phyloP scores from a whole-genome alignment of 2,888 invertebrate genomes.

The Euclidia mi region DNA sequence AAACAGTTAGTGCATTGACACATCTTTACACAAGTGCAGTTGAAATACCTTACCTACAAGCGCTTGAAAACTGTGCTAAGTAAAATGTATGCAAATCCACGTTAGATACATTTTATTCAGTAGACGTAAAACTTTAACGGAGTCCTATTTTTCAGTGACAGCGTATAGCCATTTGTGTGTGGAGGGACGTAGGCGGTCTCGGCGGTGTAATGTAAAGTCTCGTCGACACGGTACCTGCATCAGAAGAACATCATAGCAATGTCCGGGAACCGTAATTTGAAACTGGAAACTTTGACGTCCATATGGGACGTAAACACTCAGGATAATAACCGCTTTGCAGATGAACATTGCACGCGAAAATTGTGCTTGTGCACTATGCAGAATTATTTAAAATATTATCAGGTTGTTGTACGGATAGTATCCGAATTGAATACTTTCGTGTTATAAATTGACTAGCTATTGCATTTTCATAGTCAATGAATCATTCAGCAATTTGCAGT shows the following conservation, averaged over 20 bases:
- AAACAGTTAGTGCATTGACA: no score
- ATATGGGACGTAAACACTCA: conserved; percentile 25
- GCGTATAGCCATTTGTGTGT: conserved; percentile 38
- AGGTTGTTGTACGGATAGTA: no score
- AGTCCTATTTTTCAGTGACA: conserved; percentile 53
- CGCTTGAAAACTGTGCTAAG: no score
- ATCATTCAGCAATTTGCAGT: no score
- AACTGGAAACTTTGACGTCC: conserved; percentile 36
- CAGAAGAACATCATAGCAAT: conserved; percentile 36
- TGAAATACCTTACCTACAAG: no score
- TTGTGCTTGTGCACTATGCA: not conserved
- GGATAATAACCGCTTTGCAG: conserved; percentile 20
- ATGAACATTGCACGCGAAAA: conserved; percentile 3
- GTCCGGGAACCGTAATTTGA: conserved; percentile 35
- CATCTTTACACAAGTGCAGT: no score
- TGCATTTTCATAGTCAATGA: no score
- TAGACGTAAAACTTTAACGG: conserved; percentile 28
- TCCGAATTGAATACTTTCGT: no score
- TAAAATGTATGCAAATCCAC: not conserved
- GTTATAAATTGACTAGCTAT: no score
- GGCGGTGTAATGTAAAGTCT: conserved; percentile 54
- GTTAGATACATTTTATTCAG: conserved; percentile 27
- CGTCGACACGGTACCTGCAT: conserved; percentile 61
- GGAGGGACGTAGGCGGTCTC: conserved; percentile 48
- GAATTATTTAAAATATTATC: no score